These are phyloP conservation scores for Mactromeris polynyma DNA, from an alignment of 2,888 invertebrate genomes.

Conservation along the genomic window DNA sequence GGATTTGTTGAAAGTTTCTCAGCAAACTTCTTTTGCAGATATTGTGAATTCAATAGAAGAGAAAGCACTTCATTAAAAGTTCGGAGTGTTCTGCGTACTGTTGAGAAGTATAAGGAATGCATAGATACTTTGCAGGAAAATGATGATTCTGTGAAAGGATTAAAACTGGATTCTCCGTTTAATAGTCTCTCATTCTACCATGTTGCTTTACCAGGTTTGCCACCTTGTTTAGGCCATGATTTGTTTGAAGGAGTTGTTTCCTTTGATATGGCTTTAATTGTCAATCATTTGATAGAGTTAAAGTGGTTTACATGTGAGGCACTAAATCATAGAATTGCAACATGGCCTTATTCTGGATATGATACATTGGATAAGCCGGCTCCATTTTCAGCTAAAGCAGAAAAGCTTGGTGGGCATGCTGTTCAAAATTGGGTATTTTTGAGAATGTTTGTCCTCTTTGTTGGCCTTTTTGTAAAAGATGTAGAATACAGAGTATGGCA, in stretches of 20 bases:
- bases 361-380: constrained; percentile 54
- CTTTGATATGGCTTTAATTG: constrained; percentile 52
- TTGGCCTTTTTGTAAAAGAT: constrained; percentile 12
- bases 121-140: not conserved
- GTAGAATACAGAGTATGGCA: constrained; percentile 45
- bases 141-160: constrained; percentile 19
- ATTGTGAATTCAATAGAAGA: constrained; percentile 38
- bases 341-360: constrained; percentile 10
- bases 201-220: constrained; percentile 47
- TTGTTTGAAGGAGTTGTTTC: constrained; percentile 57
- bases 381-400: constrained; percentile 28
- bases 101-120: not conserved
- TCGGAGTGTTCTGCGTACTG: not conserved
- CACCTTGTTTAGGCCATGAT: constrained; percentile 48
- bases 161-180: constrained; percentile 40
- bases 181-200: constrained; percentile 48
- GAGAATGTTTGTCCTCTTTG: too few species aligned
- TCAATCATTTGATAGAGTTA: constrained; percentile 39
- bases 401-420: not conserved
- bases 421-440: too few species aligned
- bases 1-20: constrained; percentile 52
- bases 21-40: constrained; percentile 50
- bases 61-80: not conserved
- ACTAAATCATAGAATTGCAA: not conserved
- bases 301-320: constrained; percentile 34